Conservation (phyloP, 1,140 invertebrate genomes). For the Brachionus manjavacas region DNA sequence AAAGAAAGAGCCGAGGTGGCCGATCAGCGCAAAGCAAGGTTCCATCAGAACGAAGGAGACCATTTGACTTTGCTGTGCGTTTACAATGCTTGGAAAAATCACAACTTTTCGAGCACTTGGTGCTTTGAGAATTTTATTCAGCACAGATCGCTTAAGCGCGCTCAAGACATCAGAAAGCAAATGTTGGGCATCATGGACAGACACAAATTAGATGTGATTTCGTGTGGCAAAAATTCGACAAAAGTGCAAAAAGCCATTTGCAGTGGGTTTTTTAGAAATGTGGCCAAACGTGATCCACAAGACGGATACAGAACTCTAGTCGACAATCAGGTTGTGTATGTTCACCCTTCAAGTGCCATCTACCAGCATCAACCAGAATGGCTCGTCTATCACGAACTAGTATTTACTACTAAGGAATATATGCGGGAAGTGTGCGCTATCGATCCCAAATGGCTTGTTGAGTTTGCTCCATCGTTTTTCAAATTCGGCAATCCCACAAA, state of each 20-base stretch:
- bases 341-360: conserved; percentile 93
- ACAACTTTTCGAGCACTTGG: conserved; percentile 98
- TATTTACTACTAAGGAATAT: conserved; percentile 98
- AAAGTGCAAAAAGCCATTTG: conserved; percentile 96
- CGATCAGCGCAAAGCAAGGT: conserved; percentile 96
- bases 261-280: conserved; percentile 97
- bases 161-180: conserved; percentile 97
- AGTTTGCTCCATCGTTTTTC: conserved; percentile 98
- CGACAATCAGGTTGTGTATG: conserved; percentile 95
- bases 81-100: conserved; percentile 99
- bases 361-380: conserved; percentile 98
- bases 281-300: conserved; percentile 97
- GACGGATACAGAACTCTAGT: conserved; percentile 96
- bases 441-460: conserved; percentile 97
- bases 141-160: conserved; percentile 85
- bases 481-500: conserved; percentile 98
- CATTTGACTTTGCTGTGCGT: conserved; percentile 94
- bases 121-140: conserved; percentile 99
- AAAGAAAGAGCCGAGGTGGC: conserved; percentile 93
- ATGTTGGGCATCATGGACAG: conserved; percentile 94
- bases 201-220: conserved; percentile 95
- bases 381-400: conserved; percentile 89
- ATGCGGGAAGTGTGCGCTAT: conserved; percentile 98
- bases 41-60: conserved; percentile 96
- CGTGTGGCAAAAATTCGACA: conserved; percentile 88